Evolutionary conservation across 1,140 invertebrate species (phyloP).

Genomic region (Aphelinus certus): DNA sequence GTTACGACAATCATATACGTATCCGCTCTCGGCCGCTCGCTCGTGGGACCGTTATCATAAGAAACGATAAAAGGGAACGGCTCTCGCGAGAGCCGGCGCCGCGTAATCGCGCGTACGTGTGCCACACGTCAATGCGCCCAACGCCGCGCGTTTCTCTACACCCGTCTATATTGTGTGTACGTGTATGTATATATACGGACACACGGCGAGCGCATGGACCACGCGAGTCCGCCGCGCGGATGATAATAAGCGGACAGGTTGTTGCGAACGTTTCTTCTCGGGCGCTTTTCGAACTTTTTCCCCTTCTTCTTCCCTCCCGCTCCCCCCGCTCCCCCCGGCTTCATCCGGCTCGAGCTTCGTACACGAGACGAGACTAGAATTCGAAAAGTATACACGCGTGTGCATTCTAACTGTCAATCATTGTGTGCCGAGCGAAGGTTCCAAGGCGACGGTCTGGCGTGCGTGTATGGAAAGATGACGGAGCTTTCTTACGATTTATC

Average conservation of each 20-base stretch:
- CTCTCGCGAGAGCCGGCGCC: conserved; percentile 1
- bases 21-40: neutral
- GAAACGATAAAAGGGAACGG: conserved; percentile 46
- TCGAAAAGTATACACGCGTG: no score
- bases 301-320: no score
- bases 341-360: no score
- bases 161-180: neutral
- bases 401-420: no score
- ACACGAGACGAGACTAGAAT: no score
- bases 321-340: no score
- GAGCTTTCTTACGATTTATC: no score
- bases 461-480: no score
- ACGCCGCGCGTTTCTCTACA: neutral
- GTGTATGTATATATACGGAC: neutral
- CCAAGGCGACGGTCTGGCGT: no score
- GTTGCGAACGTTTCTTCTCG: no score
- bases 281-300: no score
- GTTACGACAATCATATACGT: neutral
- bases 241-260: neutral
- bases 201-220: neutral
- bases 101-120: conserved; percentile 38
- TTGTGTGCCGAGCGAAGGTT: no score
- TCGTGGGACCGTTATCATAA: conserved; percentile 36
- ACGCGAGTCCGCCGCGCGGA: neutral
- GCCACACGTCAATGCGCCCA: conserved; percentile 32